phyloP scores from a whole-genome alignment of 2,888 invertebrate genomes.

The Dynastes grantii region DNA sequence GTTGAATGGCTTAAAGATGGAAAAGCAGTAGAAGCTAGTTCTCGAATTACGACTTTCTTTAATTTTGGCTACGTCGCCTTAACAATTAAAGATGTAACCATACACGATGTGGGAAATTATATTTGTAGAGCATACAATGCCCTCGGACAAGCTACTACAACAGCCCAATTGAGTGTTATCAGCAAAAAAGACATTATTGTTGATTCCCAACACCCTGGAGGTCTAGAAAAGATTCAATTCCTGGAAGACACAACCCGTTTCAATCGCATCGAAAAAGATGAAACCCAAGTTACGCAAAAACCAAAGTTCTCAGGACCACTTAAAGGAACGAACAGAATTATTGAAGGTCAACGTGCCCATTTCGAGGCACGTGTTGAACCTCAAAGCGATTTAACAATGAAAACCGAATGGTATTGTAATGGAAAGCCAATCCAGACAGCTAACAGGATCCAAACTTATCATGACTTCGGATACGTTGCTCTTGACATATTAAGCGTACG shows the following conservation, averaged over 20 bases:
- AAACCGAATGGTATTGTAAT: constrained; percentile 97
- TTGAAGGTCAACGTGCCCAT: constrained; percentile 94
- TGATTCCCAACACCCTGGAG: constrained; percentile 94
- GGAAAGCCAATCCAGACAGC: constrained; percentile 91
- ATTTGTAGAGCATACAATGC: constrained; percentile 91
- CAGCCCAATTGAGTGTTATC: constrained; percentile 86
- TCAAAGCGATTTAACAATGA: constrained; percentile 93
- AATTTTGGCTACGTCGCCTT: constrained; percentile 96
- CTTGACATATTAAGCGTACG: constrained; percentile 94
- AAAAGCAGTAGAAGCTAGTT: constrained; percentile 91
- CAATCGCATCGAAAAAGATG: constrained; percentile 78
- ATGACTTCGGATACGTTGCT: constrained; percentile 98
- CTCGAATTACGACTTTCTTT: constrained; percentile 93
- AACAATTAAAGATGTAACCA: constrained; percentile 91
- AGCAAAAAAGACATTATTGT: constrained; percentile 89
- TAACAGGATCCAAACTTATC: constrained; percentile 93
- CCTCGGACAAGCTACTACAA: constrained; percentile 88
- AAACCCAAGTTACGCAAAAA: constrained; percentile 82
- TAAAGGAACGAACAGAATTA: constrained; percentile 93
- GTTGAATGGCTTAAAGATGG: constrained; percentile 97
- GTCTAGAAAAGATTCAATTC: constrained; percentile 91
- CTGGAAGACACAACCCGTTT: constrained; percentile 88
- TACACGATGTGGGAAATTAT: constrained; percentile 92
- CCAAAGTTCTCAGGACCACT: constrained; percentile 91
- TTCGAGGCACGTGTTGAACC: constrained; percentile 97